Conservation (phyloP, 1,140 invertebrate genomes). For the Leptopilina clavipes region DNA sequence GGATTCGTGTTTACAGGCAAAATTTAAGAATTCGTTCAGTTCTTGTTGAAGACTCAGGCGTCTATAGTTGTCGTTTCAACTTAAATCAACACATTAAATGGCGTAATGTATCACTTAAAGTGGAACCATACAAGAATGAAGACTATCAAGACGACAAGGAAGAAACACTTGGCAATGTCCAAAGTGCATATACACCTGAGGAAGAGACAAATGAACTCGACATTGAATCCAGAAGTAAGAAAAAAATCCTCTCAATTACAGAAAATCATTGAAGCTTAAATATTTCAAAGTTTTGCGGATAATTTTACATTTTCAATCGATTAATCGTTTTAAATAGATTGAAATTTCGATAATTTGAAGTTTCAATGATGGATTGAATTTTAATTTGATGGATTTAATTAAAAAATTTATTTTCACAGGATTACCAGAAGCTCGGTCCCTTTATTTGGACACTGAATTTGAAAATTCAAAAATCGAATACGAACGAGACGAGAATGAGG, state of each 20-base stretch:
- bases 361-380: too few species aligned
- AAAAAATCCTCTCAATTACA: slow-evolving; percentile 11
- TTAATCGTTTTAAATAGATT: too few species aligned
- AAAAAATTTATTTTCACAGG: slow-evolving; percentile 47
- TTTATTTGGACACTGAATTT: slow-evolving; percentile 62
- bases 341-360: too few species aligned
- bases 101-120: slow-evolving; percentile 63
- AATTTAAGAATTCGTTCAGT: slow-evolving; percentile 61
- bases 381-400: too few species aligned
- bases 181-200: slow-evolving; percentile 59
- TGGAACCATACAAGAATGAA: slow-evolving; percentile 61
- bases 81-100: slow-evolving; percentile 55
- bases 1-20: slow-evolving; percentile 60
- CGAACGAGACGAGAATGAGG: slow-evolving; percentile 64
- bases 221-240: slow-evolving; percentile 61
- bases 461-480: slow-evolving; percentile 55
- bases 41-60: slow-evolving; percentile 59
- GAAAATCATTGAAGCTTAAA: too few species aligned
- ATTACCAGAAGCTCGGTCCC: slow-evolving; percentile 66
- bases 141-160: slow-evolving; percentile 59
- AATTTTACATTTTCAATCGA: too few species aligned
- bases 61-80: slow-evolving; percentile 62
- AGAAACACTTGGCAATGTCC: slow-evolving; percentile 52
- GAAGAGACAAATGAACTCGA: slow-evolving; percentile 71
- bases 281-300: background rate